phyloP scores from a whole-genome alignment of 2,888 invertebrate species.

The Acanthosepion lycidas region DNA sequence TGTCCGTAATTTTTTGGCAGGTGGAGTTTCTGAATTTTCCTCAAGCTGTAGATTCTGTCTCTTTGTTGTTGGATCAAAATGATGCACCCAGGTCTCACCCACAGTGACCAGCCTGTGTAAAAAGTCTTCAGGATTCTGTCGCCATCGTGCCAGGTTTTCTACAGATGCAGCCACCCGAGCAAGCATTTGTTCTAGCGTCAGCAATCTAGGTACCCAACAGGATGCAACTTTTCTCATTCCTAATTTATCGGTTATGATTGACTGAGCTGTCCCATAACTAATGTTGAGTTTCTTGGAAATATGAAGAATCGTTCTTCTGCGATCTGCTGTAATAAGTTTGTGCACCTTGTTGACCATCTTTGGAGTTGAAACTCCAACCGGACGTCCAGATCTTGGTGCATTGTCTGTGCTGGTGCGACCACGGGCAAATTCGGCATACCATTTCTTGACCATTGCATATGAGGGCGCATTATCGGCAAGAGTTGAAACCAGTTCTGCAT shows the following conservation, averaged over 20 bases:
- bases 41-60: neutral
- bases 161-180: neutral
- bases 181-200: neutral
- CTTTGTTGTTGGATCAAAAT: neutral
- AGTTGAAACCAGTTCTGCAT: neutral
- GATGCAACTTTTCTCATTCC: neutral
- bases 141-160: neutral
- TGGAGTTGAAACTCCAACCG: neutral
- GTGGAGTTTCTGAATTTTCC: neutral
- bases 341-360: neutral
- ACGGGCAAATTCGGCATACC: constrained; percentile 16
- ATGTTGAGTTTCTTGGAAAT: neutral
- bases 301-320: neutral
- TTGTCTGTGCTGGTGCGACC: neutral
- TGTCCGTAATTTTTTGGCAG: neutral
- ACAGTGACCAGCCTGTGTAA: neutral
- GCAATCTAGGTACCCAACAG: neutral
- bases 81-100: neutral
- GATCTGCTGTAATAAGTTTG: neutral
- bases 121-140: neutral
- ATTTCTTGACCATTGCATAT: neutral
- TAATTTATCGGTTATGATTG: neutral
- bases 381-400: neutral
- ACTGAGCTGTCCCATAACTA: neutral
- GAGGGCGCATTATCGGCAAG: neutral